Evolutionary conservation across 2,888 invertebrate genomes (phyloP).

Genomic region (Philereme vetulata): DNA sequence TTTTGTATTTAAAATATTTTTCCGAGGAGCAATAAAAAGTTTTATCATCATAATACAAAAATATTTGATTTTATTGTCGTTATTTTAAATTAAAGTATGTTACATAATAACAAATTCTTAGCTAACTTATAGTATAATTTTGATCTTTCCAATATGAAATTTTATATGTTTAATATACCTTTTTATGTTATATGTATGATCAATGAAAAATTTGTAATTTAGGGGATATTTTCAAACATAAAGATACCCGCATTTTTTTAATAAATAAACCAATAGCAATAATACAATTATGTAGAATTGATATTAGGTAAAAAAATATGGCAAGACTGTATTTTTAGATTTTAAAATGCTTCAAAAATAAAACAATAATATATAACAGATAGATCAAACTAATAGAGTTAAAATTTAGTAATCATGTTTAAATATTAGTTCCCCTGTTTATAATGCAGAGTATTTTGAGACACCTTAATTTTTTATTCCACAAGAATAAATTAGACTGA

Average conservation of each 20-base stretch:
- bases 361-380: neutral
- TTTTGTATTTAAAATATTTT: no score
- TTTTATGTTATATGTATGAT: neutral
- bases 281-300: neutral
- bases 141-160: constrained; percentile 29
- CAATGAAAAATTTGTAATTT: neutral
- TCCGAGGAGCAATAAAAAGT: constrained; percentile 10
- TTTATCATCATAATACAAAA: constrained; percentile 70
- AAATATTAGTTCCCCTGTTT: no score
- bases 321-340: constrained; percentile 21
- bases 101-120: constrained; percentile 66
- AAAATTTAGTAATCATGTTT: no score
- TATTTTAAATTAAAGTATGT: constrained; percentile 66
- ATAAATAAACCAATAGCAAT: neutral
- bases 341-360: neutral
- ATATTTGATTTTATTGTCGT: constrained; percentile 75
- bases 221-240: neutral
- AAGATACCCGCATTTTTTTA: neutral
- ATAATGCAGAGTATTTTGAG: no score
- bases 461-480: no score
- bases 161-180: no score
- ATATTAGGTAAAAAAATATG: constrained; percentile 7
- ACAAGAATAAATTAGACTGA: no score
- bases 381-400: neutral
- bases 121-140: constrained; percentile 43